These are phyloP conservation scores for Stigmatopora nigra DNA, from an alignment of 2,113 vertebrate genomes.

Conservation along the genomic window DNA sequence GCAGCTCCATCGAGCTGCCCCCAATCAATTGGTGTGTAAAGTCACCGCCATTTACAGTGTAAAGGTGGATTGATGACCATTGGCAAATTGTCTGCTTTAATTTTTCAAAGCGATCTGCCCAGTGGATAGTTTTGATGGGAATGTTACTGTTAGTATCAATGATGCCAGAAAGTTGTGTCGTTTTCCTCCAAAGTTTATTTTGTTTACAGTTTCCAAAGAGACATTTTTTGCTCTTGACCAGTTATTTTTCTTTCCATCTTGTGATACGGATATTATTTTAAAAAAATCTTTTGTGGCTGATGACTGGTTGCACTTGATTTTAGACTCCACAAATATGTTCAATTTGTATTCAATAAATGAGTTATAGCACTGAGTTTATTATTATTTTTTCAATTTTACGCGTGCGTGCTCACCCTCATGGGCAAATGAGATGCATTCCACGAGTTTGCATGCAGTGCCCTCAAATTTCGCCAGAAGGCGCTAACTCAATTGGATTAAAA, in stretches of 20 bases:
- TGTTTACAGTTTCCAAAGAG: slow-evolving; percentile 71
- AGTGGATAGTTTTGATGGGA: slow-evolving; percentile 43
- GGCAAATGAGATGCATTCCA: too few species aligned
- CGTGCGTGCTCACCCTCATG: too few species aligned
- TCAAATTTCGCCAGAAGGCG: too few species aligned
- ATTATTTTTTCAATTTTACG: neutral
- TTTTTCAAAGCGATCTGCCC: slow-evolving; percentile 71
- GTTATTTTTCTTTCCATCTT: slow-evolving; percentile 79
- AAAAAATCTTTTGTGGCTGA: slow-evolving; percentile 68
- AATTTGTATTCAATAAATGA: slow-evolving; percentile 86
- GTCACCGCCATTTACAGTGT: slow-evolving; percentile 75
- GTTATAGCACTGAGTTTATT: slow-evolving; percentile 36
- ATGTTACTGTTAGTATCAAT: slow-evolving; percentile 56
- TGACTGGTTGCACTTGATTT: slow-evolving; percentile 95
- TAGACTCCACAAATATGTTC: slow-evolving; percentile 89
- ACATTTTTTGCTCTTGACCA: slow-evolving; percentile 65
- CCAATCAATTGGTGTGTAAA: slow-evolving; percentile 57
- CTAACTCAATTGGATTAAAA: too few species aligned
- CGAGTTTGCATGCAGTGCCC: neutral
- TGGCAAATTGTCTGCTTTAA: slow-evolving; percentile 73
- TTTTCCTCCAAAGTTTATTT: slow-evolving; percentile 30
- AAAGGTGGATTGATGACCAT: slow-evolving; percentile 64
- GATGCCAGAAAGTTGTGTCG: slow-evolving; percentile 61
- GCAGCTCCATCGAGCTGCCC: slow-evolving; percentile 10
- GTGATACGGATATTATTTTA: slow-evolving; percentile 83